Base-by-base conservation (phyloP, 2,113 vertebrate genomes). In the Lophochroa leadbeateri region DNA sequence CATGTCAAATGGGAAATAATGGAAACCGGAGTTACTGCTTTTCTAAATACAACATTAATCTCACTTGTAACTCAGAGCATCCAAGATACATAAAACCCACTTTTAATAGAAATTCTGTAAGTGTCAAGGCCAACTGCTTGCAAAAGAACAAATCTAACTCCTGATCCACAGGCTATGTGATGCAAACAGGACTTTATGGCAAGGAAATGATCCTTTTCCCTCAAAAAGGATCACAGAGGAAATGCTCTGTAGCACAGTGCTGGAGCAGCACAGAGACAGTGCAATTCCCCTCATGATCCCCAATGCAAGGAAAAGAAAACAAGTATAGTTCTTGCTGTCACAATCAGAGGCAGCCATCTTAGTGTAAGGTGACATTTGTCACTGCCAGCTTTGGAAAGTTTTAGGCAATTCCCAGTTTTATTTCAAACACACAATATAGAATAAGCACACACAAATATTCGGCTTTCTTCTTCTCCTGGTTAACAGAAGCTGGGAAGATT, bases 291-390 rank as follows among this genome's bases (percentile, higher is more conserved):
- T 25, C 7, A 35, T 0, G 2, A 63, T 11, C 33, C 37, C 31
- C 49, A 23, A 37, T 2, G 41, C 76, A 37, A 64, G 10, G 3
- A 5, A 29, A 33, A 60, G n/a, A 31, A 2, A 8, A 9, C 2
- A 23, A 75, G 13, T 2, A 5, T 17, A 27, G 41, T 25, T 82
- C 35, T n/a, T 25, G 43, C 65, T 93, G 86, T 7, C 60, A 83
- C 70, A 74, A 5, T 31, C 70, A 12, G 27, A 87, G 61, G 87
- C 82, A 94, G 89, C 75, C 95, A 94, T 93, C 60, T 94, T 86
- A 67, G 16, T 17, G 28, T 2, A 58, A 86, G 33, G 3, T 83
- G 88, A 27, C 86, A 82, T 68, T 81, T 68, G 76, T 75, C 86
- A 81, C 7, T 37, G 55, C 35, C 92, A 92, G 57, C 72, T 49